Evolutionary conservation across 2,113 vertebrate species (phyloP), one percentile per base, ranked within the genome.

Genomic region (Amblyornis subalaris): DNA sequence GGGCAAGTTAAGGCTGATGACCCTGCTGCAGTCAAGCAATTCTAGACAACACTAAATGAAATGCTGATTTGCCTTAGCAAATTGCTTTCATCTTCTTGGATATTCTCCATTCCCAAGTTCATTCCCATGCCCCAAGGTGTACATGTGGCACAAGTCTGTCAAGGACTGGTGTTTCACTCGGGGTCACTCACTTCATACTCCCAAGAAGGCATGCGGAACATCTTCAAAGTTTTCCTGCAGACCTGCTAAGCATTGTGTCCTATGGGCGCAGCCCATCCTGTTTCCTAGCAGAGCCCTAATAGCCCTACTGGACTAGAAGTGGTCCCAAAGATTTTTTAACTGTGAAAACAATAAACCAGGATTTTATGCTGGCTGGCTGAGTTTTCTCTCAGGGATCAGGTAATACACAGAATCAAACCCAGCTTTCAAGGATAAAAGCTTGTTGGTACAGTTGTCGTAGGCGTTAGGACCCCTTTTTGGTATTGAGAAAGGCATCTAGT

Each of bases 181-280:
- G 18, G 11, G 2, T 66, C 29, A 20, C 3, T 70, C 21, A 71
- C 42, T 58, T 61, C 62, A 66, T 25, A 23, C 2, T n/a, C 14
- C 8, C 20, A 66, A 24, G 53, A 76, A 80, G 53, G 22, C 5
- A 4, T 45, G 16, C n/a, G 55, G 29, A 55, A 78, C 2, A 6
- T 48, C n/a, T 58, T 81, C 36, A 55, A 76, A 60, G 28, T 54
- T 25, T 4, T 90, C 5, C 26, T 24, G n/a, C 10, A 65, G 28
- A 48, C 23, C 17, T 38, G 26, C n/a, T 58, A 42, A 69, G 6
- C 10, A 16, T 2, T 15, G 10, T 71, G 25, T 58, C 25, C 22
- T 35, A 3, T 2, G 12, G 4, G 3, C 12, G 62, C 44, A 62
- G 5, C 8, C n/a, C 5, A 1, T 20, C 7, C 31, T 3, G 0